These are phyloP conservation scores for Sylvicola cinctus DNA, from an alignment of 2,888 invertebrate genomes.

Conservation along the genomic window DNA sequence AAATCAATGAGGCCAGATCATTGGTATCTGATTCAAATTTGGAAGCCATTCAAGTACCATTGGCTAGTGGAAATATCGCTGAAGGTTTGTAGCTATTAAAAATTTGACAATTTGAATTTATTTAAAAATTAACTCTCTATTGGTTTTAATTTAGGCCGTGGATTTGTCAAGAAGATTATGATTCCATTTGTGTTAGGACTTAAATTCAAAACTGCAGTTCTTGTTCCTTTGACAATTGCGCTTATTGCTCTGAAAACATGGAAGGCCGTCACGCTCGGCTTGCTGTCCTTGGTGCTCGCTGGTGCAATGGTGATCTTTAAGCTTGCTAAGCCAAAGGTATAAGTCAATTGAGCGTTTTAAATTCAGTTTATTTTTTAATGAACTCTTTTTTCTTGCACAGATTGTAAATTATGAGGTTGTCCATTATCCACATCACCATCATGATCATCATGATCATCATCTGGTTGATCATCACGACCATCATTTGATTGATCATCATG, in stretches of 20 bases:
- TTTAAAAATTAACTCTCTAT: neutral
- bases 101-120: neutral
- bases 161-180: slow-evolving; percentile 64
- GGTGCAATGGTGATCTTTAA: slow-evolving; percentile 74
- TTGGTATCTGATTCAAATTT: slow-evolving; percentile 19
- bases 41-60: slow-evolving; percentile 42
- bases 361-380: slow-evolving; percentile 1
- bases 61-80: slow-evolving; percentile 31
- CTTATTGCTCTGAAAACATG: slow-evolving; percentile 73
- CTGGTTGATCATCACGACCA: slow-evolving; percentile 15
- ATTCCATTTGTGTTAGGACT: slow-evolving; percentile 69
- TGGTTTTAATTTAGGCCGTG: slow-evolving; percentile 48
- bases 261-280: slow-evolving; percentile 71
- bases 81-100: slow-evolving; percentile 14
- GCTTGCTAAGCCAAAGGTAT: slow-evolving; percentile 62
- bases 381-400: slow-evolving; percentile 12
- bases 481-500: slow-evolving; percentile 15
- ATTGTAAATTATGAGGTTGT: slow-evolving; percentile 71
- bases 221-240: slow-evolving; percentile 61
- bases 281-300: slow-evolving; percentile 63
- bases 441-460: slow-evolving; percentile 39
- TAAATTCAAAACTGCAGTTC: slow-evolving; percentile 67
- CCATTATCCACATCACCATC: slow-evolving; percentile 54
- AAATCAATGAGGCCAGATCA: slow-evolving; percentile 19
- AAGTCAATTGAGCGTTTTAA: neutral